Evolutionary conservation across 2,797 vertebrate species (phyloP), one percentile per base, ranked within the genome.

Genomic region (Danio albolineatus): DNA sequence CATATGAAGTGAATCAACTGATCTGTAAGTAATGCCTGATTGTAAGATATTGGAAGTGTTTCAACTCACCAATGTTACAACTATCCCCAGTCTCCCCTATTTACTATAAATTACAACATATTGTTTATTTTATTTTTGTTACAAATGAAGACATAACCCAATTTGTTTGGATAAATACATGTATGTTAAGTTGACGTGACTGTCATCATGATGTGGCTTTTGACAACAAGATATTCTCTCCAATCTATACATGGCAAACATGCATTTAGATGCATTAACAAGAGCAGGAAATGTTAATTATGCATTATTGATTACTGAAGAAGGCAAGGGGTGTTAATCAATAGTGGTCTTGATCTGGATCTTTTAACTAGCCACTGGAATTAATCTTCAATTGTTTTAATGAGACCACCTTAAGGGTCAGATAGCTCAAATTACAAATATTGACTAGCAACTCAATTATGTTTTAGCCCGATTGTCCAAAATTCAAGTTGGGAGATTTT

Each of bases 321-420:
- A 48, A 69, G 75, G 16, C 39, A 66, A 19, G n/a, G n/a, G 53
- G 8, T 10, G 12, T 28, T 49, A 60, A 70, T 72, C 66, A 70
- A 81, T 69, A 51, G 36, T 48, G 56, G 8, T 74, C 56, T 59
- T 73, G 71, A 53, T 44, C 1, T 17, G n/a, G 4, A 57, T 64
- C 57, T 8, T 51, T 75, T 75, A 57, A 59, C 41, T 28, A 57
- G 41, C 53, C 51, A 69, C 43, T 38, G 65, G 54, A 61, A 78
- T 61, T 41, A 28, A 70, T 78, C 76, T 78, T 61, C 5, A 7
- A 69, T 54, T 19, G 28, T 61, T 70, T 41, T 60, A 60, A 78
- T 59, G 16, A 60, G 39, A 69, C 19, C 13, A 46, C 74, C 53
- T 51, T 57, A 10, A 41, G 12, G 16, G 19, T 38, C 53, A 38